Conservation (phyloP, 1,140 invertebrate genomes). For the Doryteuthis pealeii region DNA sequence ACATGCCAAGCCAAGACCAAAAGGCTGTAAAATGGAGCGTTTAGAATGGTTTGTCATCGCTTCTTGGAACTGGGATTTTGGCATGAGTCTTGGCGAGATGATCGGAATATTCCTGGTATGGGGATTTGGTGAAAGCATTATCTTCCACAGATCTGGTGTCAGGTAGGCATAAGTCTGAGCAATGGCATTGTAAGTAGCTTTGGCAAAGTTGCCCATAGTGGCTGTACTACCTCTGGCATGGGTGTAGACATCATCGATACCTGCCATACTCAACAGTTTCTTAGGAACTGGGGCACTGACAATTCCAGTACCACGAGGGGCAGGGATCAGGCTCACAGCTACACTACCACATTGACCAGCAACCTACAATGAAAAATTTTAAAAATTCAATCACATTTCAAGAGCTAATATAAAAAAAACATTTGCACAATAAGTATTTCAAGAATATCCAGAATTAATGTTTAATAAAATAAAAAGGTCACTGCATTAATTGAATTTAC, state of each 20-base stretch:
- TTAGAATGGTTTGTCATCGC: conserved; percentile 61
- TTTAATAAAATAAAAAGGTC: too few species aligned
- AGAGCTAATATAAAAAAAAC: too few species aligned
- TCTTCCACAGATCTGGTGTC: conserved; percentile 97
- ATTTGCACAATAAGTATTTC: too few species aligned
- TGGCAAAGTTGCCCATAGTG: conserved; percentile 98
- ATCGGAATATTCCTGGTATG: conserved; percentile 92
- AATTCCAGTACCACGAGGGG: conserved; percentile 98
- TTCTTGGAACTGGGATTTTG: conserved; percentile 61
- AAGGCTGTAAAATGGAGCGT: too few species aligned
- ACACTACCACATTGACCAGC: conserved; percentile 99
- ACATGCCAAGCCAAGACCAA: too few species aligned
- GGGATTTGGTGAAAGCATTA: conserved; percentile 81
- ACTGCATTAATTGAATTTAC: too few species aligned
- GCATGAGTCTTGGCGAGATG: conserved; percentile 74
- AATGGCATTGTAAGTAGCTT: conserved; percentile 98
- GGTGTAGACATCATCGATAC: conserved; percentile 99
- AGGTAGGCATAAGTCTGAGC: conserved; percentile 98
- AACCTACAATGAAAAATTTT: conserved; percentile 67
- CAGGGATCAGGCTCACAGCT: conserved; percentile 92
- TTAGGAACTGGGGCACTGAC: conserved; percentile 99
- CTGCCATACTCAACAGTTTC: conserved; percentile 97
- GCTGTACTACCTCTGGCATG: conserved; percentile 93
- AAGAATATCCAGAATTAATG: too few species aligned
- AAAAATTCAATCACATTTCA: too few species aligned